These are phyloP conservation scores for Arizona elegans DNA, from an alignment of 2,113 vertebrate genomes.

Conservation along the genomic window DNA sequence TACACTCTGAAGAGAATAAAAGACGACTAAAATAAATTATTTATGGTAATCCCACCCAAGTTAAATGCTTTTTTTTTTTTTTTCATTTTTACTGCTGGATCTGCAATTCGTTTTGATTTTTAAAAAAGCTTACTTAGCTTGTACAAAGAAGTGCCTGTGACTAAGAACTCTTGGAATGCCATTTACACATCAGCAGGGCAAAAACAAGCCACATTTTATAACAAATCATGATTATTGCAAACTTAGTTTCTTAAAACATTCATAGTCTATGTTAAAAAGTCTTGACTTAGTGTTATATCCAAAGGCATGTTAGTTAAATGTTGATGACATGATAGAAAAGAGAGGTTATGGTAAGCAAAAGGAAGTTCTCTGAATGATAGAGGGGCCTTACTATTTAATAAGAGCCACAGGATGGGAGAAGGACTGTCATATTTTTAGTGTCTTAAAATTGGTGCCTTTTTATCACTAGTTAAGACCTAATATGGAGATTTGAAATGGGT, in stretches of 20 bases:
- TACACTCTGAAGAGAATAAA: neutral
- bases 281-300: neutral
- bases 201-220: neutral
- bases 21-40: neutral
- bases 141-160: neutral
- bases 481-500: neutral
- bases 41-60: neutral
- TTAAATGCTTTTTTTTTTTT: neutral
- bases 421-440: neutral
- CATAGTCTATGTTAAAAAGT: neutral
- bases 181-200: neutral
- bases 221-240: neutral
- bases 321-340: neutral
- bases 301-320: neutral
- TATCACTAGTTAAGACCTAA: neutral
- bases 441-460: neutral
- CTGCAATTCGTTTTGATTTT: neutral
- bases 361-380: neutral
- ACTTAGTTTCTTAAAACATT: neutral
- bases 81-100: neutral
- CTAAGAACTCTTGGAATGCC: neutral
- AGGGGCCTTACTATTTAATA: neutral
- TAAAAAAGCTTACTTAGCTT: neutral
- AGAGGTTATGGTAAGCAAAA: neutral
- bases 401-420: neutral